Conservation (phyloP, 2,113 vertebrate species). For the Oxyura jamaicensis region DNA sequence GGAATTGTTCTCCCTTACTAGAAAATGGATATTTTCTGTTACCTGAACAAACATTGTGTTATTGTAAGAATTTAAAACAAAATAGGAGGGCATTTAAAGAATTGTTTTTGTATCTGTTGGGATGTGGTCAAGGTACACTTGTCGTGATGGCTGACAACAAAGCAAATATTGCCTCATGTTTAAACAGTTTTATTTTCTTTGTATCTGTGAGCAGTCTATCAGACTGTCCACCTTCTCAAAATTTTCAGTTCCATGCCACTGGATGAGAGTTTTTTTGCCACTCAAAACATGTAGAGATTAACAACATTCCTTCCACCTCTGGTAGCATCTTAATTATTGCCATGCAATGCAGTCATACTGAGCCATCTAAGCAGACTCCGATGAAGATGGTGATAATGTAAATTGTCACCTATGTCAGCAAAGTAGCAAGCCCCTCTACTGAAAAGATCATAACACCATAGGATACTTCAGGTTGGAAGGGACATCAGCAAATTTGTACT, state of each 20-base stretch:
- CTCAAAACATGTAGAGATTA: neutral
- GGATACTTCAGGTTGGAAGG: neutral
- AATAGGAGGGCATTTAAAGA: neutral
- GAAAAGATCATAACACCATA: neutral
- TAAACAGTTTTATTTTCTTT: neutral
- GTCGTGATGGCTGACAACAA: neutral
- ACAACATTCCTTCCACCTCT: neutral
- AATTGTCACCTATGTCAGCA: rapidly evolving
- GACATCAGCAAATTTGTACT: neutral
- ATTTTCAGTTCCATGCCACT: neutral
- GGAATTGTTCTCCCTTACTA: neutral
- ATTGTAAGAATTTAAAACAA: neutral
- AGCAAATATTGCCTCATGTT: neutral
- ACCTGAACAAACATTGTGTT: neutral
- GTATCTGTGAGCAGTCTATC: neutral
- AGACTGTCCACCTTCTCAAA: neutral
- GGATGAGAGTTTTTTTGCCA: too few relatives aligned
- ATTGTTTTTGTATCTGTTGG: neutral
- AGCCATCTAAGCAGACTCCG: neutral
- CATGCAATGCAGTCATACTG: neutral
- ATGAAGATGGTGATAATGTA: neutral
- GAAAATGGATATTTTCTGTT: neutral
- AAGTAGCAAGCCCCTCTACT: neutral
- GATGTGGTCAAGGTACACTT: neutral
- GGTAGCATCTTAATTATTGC: neutral